Percentiles rank a stretch among this genome's conserved stretches.
Conservation (phyloP, 2,888 invertebrate species). For the Tachystola acroxantha region DNA sequence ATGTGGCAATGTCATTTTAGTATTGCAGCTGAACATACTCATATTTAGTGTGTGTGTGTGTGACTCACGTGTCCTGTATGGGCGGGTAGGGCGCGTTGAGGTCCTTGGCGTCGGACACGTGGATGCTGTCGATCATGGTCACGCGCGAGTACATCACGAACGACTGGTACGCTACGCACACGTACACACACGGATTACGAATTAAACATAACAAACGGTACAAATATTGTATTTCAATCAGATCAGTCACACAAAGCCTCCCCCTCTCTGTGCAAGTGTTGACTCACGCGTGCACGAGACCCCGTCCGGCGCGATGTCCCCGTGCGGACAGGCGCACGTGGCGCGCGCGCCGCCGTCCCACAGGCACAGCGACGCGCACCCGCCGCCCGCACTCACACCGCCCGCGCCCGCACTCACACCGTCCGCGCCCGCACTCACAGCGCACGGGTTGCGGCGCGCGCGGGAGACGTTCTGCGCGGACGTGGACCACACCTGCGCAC, state of each 20-base stretch:
- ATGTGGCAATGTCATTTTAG: no score
- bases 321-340: constrained; percentile 91
- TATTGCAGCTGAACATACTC: no score
- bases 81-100: constrained; percentile 88
- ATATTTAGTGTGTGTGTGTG: no score
- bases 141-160: constrained; percentile 92
- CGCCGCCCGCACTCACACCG: constrained; percentile 59
- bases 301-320: constrained; percentile 82
- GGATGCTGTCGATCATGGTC: constrained; percentile 88
- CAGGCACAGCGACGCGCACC: constrained; percentile 88
- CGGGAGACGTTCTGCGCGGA: constrained; percentile 28
- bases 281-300: constrained; percentile 80
- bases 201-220: no score
- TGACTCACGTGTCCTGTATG: constrained; percentile 79
- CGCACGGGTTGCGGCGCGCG: constrained; percentile 41
- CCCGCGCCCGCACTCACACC: no score
- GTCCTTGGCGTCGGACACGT: constrained; percentile 83
- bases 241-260: no score
- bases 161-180: constrained; percentile 82
- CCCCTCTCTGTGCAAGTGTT: no score
- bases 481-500: constrained; percentile 32
- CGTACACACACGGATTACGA: background rate
- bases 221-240: no score
- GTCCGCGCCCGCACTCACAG: constrained; percentile 41
- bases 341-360: constrained; percentile 77